Evolutionary conservation across 2,113 vertebrate genomes (phyloP), one percentile per base, ranked within the genome.

Genomic region (Thamnaconus septentrionalis): DNA sequence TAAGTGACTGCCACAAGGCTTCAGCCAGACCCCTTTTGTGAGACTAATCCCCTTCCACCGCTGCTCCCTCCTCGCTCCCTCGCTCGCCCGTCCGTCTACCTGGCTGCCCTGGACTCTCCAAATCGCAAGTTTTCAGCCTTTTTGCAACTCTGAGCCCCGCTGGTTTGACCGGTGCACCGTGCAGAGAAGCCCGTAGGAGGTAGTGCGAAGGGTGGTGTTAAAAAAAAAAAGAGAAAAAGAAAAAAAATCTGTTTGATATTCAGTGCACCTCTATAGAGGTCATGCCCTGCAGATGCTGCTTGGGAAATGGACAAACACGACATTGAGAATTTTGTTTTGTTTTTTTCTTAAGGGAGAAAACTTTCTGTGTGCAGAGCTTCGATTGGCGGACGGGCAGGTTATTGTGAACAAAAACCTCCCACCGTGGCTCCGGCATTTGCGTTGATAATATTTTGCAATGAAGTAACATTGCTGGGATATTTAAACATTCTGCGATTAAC

Each of bases 1-100:
- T 78, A 83, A 80, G 60, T 62, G 75, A 59, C 66, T 43, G 69
- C 80, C 66, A 62, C 58, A 42, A 80, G 67, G 59, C 79, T 76
- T 44, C 54, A 41, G 54, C 50, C 56, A 66, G 39, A 72, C 62
- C 69, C 12, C 59, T 59, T 66, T 31, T 62, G 52, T 43, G 41
- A 71, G 40, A 56, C 42, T 55, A 61, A 7, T 68, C 67, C 61
- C 60, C 60, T 42, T 57, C 49, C 50, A 57, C 57, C 53, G 53
- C 61, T 47, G 48, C 57, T 70, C 8, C n/a, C 46, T 54, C 64
- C 69, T 53, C 11, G 49, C 41, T 61, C 60, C 66, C 69, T 52
- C 10, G 31, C 48, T 56, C 50, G 6, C 12, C 56, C 8, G 48
- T 44, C 56, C 60, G 41, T 64, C 65, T 77, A 47, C 60, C 42